Percentiles rank a stretch among this genome's conserved stretches.
Evolutionary conservation across 2,797 vertebrate genomes (phyloP).

Genomic region (Semotilus atromaculatus): DNA sequence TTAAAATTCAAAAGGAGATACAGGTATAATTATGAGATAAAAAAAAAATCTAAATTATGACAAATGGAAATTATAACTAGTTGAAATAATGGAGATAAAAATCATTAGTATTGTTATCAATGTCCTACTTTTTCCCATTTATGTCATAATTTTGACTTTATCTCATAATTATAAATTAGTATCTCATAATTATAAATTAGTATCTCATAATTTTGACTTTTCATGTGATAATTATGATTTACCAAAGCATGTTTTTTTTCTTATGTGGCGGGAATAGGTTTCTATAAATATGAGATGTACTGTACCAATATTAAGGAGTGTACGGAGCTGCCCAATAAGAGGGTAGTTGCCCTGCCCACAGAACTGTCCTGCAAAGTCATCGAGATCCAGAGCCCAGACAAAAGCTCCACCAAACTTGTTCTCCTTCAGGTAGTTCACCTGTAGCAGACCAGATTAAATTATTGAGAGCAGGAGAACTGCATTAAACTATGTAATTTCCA

Average conservation of each 20-base stretch:
- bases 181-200: too few relatives aligned
- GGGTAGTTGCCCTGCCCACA: constrained; percentile 71
- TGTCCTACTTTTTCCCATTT: not conserved
- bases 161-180: too few relatives aligned
- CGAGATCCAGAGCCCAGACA: constrained; percentile 77
- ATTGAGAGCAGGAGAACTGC: not conserved
- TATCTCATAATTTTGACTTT: not conserved
- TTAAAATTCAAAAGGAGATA: not conserved
- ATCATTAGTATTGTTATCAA: not conserved
- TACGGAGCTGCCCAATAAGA: constrained; percentile 68
- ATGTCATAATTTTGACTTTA: too few relatives aligned
- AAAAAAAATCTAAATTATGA: too few relatives aligned
- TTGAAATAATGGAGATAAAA: not conserved
- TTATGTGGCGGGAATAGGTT: not conserved
- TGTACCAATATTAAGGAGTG: constrained; percentile 68
- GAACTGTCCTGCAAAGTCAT: constrained; percentile 77
- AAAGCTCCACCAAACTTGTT: constrained; percentile 76
- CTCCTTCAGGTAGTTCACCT: constrained; percentile 73
- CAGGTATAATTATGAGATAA: not conserved
- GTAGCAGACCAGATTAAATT: not conserved
- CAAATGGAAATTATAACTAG: too few relatives aligned
- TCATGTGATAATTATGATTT: not conserved
- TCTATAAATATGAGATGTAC: constrained; percentile 53
- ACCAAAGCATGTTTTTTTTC: not conserved
- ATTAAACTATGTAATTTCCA: not conserved